A percentile compares a stretch with the other conserved stretches of the same genome.
These are phyloP conservation scores for Polydrusus pterygomalis DNA, from an alignment of 2,888 invertebrate species.

Conservation along the genomic window DNA sequence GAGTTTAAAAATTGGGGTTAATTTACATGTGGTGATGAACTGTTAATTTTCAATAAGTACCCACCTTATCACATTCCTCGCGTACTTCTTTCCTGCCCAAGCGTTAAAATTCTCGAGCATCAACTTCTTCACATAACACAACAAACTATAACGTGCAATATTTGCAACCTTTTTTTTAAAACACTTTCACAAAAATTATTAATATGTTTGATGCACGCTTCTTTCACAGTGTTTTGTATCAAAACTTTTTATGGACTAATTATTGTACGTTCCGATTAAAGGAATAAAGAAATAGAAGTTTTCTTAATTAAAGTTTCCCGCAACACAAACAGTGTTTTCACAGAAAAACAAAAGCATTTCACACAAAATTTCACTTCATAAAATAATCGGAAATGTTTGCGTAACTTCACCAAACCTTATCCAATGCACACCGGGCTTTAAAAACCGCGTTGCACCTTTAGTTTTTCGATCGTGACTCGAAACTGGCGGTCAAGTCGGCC, in stretches of 20 bases:
- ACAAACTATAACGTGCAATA: conserved; percentile 25
- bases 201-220: background rate
- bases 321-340: conserved; percentile 3
- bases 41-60: too few species aligned
- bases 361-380: conserved; percentile 32
- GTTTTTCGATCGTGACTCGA: conserved; percentile 44
- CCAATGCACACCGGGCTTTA: conserved; percentile 39
- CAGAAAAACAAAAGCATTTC: conserved; percentile 25
- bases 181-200: conserved; percentile 45
- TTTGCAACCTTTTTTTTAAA: conserved; percentile 23
- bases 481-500: conserved; percentile 38
- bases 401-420: conserved; percentile 45
- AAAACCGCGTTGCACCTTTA: conserved; percentile 50
- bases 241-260: background rate
- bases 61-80: conserved; percentile 55
- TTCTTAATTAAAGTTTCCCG: background rate
- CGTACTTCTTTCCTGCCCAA: conserved; percentile 37
- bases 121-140: conserved; percentile 45
- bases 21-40: too few species aligned
- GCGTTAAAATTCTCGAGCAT: conserved; percentile 25
- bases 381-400: conserved; percentile 35
- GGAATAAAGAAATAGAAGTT: background rate
- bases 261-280: background rate
- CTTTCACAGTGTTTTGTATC: conserved; percentile 14
- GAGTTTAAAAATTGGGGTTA: too few species aligned